Percentiles rank a stretch among this genome's conserved stretches.
Conservation (phyloP, 1,140 invertebrate genomes). For the Neomicropteryx cornuta region DNA sequence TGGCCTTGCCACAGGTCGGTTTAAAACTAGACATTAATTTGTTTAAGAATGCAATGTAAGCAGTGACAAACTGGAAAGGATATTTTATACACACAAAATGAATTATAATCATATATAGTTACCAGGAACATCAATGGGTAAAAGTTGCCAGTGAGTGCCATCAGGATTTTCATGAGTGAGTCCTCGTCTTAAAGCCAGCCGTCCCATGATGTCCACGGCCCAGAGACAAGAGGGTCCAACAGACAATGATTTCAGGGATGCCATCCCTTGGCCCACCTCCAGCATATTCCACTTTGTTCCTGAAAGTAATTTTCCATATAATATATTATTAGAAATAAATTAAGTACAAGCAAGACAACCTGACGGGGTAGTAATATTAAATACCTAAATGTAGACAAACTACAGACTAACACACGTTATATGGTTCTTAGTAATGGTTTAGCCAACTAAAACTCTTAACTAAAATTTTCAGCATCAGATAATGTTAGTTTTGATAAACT, state of each 20-base stretch:
- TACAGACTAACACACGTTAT: background rate
- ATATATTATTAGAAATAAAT: background rate
- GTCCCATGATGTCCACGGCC: conserved; percentile 28
- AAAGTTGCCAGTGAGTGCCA: conserved; percentile 29
- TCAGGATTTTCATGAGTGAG: conserved; percentile 21
- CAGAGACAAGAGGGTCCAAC: conserved; percentile 24
- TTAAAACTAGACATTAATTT: background rate
- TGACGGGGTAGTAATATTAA: too few relatives aligned
- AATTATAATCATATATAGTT: background rate
- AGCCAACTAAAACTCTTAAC: too few relatives aligned
- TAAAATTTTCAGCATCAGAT: too few relatives aligned
- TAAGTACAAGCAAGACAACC: too few relatives aligned
- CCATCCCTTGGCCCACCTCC: conserved; percentile 17
- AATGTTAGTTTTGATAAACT: too few relatives aligned
- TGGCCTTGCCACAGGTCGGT: too few relatives aligned
- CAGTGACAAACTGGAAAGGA: background rate
- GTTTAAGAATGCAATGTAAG: background rate
- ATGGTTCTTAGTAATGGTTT: too few relatives aligned
- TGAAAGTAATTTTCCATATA: conserved; percentile 1
- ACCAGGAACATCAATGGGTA: background rate
- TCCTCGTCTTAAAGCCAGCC: conserved; percentile 27
- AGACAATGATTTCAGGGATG: conserved; percentile 27
- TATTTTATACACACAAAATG: background rate
- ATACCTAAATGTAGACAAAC: background rate
- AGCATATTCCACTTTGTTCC: conserved; percentile 29